Evolutionary conservation across 2,113 vertebrate genomes (phyloP).

Genomic region (Chlamydotis undulata): DNA sequence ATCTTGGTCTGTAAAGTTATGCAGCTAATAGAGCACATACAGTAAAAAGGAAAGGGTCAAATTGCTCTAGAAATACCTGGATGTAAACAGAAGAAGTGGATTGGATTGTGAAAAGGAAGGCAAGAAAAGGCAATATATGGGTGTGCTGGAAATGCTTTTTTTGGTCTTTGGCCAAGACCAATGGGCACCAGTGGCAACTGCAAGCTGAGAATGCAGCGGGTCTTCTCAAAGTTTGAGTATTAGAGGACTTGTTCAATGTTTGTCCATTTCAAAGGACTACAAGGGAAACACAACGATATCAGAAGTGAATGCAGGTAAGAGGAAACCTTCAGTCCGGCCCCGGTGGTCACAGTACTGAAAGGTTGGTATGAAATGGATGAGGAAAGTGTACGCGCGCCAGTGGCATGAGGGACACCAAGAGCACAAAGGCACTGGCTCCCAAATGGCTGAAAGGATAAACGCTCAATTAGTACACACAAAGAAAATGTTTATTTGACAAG

Average conservation of each 20-base stretch:
- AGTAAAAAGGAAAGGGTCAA: neutral
- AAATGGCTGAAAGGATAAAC: neutral
- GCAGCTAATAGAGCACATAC: neutral
- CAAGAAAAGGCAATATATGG: neutral
- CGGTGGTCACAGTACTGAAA: neutral
- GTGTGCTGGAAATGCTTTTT: neutral
- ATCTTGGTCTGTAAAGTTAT: neutral
- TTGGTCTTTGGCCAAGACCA: neutral
- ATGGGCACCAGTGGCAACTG: neutral
- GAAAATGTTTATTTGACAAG: neutral
- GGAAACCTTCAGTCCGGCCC: neutral
- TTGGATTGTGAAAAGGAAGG: neutral
- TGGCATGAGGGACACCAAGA: neutral
- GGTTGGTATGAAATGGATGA: neutral
- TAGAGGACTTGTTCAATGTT: neutral
- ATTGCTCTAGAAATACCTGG: neutral
- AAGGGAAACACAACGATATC: neutral
- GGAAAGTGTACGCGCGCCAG: rapidly evolving
- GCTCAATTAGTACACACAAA: neutral
- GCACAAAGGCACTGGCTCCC: neutral
- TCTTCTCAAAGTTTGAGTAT: neutral
- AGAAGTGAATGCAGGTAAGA: neutral
- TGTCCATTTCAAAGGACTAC: neutral
- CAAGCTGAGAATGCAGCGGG: neutral
- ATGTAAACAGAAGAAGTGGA: neutral